Conservation (phyloP, 1,140 invertebrate species). For the Macrobrachium rosenbergii region DNA sequence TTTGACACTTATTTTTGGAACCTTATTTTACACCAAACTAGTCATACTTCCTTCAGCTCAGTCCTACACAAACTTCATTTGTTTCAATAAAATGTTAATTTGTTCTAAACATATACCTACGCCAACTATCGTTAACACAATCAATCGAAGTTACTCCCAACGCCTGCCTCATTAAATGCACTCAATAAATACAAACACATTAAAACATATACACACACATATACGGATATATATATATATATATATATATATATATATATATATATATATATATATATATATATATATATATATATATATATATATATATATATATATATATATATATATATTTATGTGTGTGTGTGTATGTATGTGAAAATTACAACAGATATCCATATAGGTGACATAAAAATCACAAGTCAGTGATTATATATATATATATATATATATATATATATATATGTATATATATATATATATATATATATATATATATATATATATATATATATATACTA, state of each 20-base stretch:
- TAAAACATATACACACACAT: no score
- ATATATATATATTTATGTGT: neutral
- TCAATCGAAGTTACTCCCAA: no score
- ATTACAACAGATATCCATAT: neutral
- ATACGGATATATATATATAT: conserved; percentile 37
- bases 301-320: conserved; percentile 18
- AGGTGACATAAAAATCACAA: no score
- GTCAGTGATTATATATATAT: neutral
- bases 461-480: conserved; percentile 14
- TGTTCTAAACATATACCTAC: no score
- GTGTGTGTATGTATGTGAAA: neutral
- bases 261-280: conserved; percentile 1
- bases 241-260: conserved; percentile 40
- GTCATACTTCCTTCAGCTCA: no score
- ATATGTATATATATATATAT: conserved; percentile 12
- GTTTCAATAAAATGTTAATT: no score
- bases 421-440: conserved; percentile 29
- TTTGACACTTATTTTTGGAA: no score
- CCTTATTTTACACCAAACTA: no score
- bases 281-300: neutral
- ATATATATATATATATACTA: neutral
- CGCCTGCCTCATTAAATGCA: no score
- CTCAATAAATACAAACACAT: no score
- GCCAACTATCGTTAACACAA: neutral
- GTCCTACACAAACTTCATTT: no score